Percentiles rank a stretch among this genome's conserved stretches.
Evolutionary conservation across 2,888 invertebrate genomes (phyloP).

Genomic region (Eupeodes latifasciatus): DNA sequence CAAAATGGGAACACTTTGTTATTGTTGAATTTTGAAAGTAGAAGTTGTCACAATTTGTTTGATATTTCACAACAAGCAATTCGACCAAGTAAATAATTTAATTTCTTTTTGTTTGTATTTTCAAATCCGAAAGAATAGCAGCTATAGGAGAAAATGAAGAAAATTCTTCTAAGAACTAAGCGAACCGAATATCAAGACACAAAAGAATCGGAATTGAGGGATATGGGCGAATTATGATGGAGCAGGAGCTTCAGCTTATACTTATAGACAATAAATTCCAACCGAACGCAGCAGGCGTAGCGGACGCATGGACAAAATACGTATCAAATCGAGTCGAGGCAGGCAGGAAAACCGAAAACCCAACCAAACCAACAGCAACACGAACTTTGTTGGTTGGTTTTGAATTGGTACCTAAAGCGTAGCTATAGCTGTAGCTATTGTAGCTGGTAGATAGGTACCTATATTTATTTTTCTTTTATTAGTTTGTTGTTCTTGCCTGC

Average conservation of each 20-base stretch:
- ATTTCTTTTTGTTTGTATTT: conserved; percentile 5
- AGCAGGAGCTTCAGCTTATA: background rate
- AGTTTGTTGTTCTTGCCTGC: conserved; percentile 16
- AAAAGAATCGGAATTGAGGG: conserved; percentile 52
- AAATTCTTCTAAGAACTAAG: conserved; percentile 10
- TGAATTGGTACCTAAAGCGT: too few relatives aligned
- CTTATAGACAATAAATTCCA: conserved; percentile 16
- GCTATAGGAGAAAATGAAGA: background rate
- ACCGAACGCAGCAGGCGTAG: conserved; percentile 16
- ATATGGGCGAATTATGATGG: conserved; percentile 51
- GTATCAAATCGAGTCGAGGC: background rate
- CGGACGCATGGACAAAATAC: conserved; percentile 48
- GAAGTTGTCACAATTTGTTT: conserved; percentile 47
- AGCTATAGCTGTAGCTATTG: too few relatives aligned
- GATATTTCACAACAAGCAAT: conserved; percentile 27
- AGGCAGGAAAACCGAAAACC: conserved; percentile 9
- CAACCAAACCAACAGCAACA: background rate
- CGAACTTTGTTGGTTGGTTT: background rate
- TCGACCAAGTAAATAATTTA: background rate
- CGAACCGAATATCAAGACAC: conserved; percentile 48
- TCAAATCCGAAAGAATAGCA: conserved; percentile 9
- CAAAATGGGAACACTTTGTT: background rate
- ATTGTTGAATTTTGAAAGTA: conserved; percentile 19
- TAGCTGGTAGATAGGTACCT: background rate
- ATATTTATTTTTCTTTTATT: conserved; percentile 18